Base-by-base conservation (phyloP, 2,113 vertebrate genomes). In the Xenopus borealis region DNA sequence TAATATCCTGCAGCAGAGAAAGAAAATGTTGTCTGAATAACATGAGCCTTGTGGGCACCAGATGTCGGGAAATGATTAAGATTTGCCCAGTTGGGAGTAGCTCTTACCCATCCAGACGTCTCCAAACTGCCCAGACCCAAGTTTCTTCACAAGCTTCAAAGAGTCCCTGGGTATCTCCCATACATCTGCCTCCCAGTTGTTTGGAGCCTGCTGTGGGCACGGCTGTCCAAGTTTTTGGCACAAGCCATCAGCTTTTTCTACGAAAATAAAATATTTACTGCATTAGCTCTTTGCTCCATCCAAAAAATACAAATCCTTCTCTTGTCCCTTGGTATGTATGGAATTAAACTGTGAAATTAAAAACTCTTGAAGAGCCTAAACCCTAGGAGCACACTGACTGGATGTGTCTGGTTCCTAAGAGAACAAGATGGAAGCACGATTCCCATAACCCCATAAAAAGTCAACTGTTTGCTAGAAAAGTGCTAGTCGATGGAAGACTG, bases 101-200 rank as follows among this genome's bases (percentile, higher is more conserved):
- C 47, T 86, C 95, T 95, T 82, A 98, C 97, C 96, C 97, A 99
- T 97, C 97, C 97, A 99, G 63, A 99, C 97, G 81, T 99, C 97
- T 33, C 97, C 97, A 82, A 99, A 99, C 82, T 99, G 97, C 14
- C 97, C 97, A 0, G 97, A 91, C 16, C 97, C 97, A 0, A 99
- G 88, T 72, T 91, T 98, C 86, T 92, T 93, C 79, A 94, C 86
- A 55, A 99, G 88, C 72, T 88, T 95, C 80, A 99, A 78, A 0
- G 94, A 92, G 2, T 97, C 92, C 64, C 97, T 83, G 2, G 97
- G 96, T 72, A 99, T 96, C 80, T 99, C 97, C 97, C 97, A 99
- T 44, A 96, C 94, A 0, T 99, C 96, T 0, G 90, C 86, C 0
- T 83, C 92, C 97, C 97, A 99, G 0, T 89, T 92, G 62, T 82